Conservation (phyloP, 2,797 vertebrate genomes). For the Crocidura indochinensis region DNA sequence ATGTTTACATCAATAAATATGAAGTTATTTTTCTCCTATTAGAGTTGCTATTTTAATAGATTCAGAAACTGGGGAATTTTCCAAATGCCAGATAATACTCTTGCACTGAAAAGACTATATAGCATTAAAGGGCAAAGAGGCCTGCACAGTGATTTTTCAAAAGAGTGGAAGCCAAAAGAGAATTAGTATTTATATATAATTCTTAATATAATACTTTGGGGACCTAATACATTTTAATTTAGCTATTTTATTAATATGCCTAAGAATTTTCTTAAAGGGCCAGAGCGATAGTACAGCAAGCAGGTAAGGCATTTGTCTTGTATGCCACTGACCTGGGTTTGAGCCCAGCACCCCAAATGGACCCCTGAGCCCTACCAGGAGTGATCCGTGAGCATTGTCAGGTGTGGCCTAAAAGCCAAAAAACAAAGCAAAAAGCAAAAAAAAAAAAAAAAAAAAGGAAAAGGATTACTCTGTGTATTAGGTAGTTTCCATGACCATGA, state of each 20-base stretch:
- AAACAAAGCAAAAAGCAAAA: neutral
- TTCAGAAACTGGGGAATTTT: slow-evolving; percentile 69
- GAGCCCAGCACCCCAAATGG: no score
- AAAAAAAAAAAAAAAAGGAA: no score
- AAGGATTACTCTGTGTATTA: neutral
- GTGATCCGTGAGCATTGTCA: no score
- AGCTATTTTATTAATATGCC: slow-evolving; percentile 33
- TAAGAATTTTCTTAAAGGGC: slow-evolving; percentile 28
- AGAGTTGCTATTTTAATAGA: slow-evolving; percentile 77
- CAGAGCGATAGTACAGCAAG: no score
- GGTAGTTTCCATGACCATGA: slow-evolving; percentile 57
- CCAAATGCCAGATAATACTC: slow-evolving; percentile 70
- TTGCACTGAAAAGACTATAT: slow-evolving; percentile 41
- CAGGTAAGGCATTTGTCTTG: no score
- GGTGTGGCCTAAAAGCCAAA: neutral
- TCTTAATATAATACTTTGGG: slow-evolving; percentile 42
- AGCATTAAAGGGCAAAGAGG: slow-evolving; percentile 40
- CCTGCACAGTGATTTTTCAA: slow-evolving; percentile 50
- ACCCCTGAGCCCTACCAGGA: no score
- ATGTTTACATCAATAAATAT: slow-evolving; percentile 64
- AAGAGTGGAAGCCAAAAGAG: slow-evolving; percentile 31
- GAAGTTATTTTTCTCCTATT: slow-evolving; percentile 41
- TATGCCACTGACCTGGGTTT: no score
- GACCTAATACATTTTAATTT: slow-evolving; percentile 51
- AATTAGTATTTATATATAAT: slow-evolving; percentile 26